Evolutionary conservation across 2,113 vertebrate genomes (phyloP).

Genomic region (Entomyzon cyanotis): DNA sequence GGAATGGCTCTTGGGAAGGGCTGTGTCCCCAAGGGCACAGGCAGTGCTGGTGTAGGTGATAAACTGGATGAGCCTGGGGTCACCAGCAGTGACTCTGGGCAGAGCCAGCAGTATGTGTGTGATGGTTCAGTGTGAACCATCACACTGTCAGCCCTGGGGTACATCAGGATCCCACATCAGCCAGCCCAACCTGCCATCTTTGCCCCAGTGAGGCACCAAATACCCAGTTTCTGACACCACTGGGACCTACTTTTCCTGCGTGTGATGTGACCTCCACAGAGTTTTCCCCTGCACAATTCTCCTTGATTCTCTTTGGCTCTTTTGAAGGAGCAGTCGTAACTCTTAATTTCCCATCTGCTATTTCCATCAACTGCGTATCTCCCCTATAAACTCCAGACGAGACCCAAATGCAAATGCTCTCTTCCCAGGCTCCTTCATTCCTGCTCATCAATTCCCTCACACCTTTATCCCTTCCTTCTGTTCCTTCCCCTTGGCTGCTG

Average conservation of each 20-base stretch:
- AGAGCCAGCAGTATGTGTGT: fast-evolving
- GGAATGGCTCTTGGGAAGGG: neutral
- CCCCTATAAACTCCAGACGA: neutral
- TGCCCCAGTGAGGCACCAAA: neutral
- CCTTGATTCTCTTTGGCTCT: neutral
- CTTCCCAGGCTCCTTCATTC: neutral
- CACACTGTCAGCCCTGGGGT: neutral
- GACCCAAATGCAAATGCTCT: fast-evolving
- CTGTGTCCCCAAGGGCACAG: neutral
- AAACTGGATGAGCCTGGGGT: neutral
- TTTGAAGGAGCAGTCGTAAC: neutral
- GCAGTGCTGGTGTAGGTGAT: neutral
- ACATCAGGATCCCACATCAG: fast-evolving
- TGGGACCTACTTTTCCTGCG: neutral
- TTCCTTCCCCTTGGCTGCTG: fast-evolving
- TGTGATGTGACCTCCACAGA: neutral
- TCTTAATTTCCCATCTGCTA: neutral
- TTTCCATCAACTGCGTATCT: neutral
- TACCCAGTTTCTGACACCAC: neutral
- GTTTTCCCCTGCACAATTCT: neutral
- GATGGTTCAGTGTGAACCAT: neutral
- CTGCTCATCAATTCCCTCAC: neutral
- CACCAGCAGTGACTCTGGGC: fast-evolving
- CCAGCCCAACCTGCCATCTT: neutral
- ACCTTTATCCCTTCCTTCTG: neutral